Percentiles rank a stretch among this genome's conserved stretches.
Evolutionary conservation across 2,888 invertebrate genomes (phyloP).

Genomic region (Andrena bucephala): DNA sequence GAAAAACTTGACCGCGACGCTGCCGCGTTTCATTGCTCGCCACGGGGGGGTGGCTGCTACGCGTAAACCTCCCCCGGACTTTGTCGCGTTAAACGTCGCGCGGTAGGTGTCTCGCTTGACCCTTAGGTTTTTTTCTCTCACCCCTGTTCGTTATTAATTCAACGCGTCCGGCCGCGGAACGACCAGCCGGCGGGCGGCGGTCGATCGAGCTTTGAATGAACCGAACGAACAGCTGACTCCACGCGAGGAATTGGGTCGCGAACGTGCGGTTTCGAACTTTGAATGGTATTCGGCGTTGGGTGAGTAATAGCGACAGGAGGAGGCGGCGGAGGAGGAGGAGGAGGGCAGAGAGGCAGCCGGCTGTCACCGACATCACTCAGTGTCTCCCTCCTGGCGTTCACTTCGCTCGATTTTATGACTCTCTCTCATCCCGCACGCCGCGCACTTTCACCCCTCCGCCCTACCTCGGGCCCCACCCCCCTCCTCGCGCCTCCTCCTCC

Average conservation of each 20-base stretch:
- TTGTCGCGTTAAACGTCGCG: constrained; percentile 27
- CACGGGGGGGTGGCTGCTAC: not conserved
- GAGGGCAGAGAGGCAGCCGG: constrained; percentile 68
- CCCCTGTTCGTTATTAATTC: constrained; percentile 56
- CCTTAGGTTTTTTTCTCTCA: constrained; percentile 6
- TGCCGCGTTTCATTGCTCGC: not conserved
- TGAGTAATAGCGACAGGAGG: constrained; percentile 81
- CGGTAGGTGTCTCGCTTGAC: not conserved
- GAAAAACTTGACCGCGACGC: constrained; percentile 1
- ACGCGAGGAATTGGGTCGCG: constrained; percentile 81
- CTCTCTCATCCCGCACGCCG: constrained; percentile 66
- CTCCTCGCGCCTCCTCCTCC: constrained; percentile 25
- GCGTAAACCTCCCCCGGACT: constrained; percentile 10
- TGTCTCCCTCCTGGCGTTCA: constrained; percentile 76
- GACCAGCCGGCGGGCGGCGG: constrained; percentile 60
- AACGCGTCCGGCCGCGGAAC: constrained; percentile 38
- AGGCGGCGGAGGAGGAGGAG: constrained; percentile 68
- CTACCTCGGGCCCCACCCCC: constrained; percentile 15
- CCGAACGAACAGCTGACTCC: constrained; percentile 80
- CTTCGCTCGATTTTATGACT: constrained; percentile 81
- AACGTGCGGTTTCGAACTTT: constrained; percentile 82
- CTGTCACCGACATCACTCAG: constrained; percentile 82
- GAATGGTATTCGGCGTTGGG: constrained; percentile 81
- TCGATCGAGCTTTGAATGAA: constrained; percentile 75
- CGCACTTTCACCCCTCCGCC: constrained; percentile 54